These are phyloP conservation scores for Chrysotoxum bicinctum DNA, from an alignment of 2,888 invertebrate genomes.

Conservation along the genomic window DNA sequence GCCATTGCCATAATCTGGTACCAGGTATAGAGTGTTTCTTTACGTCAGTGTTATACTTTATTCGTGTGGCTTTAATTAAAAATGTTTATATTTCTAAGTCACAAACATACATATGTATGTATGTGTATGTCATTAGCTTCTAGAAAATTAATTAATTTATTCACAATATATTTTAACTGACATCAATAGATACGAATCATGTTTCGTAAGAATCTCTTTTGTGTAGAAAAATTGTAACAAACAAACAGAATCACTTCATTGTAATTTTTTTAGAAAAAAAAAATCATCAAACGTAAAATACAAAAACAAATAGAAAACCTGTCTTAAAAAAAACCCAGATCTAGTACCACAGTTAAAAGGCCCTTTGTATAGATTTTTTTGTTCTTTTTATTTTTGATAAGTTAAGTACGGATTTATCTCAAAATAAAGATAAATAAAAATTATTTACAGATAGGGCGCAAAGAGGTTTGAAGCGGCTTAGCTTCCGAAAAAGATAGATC, in stretches of 20 bases:
- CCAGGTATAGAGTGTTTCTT: slow-evolving; percentile 35
- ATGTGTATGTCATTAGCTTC: slow-evolving; percentile 41
- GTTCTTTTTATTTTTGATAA: neutral
- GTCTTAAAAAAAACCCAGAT: neutral
- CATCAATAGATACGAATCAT: slow-evolving; percentile 45
- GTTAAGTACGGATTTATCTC: slow-evolving; percentile 13
- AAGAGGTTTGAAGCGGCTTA: slow-evolving; percentile 51
- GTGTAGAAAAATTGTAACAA: slow-evolving; percentile 21
- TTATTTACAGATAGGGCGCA: neutral
- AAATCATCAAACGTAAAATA: neutral
- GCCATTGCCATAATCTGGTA: slow-evolving; percentile 66
- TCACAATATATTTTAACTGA: slow-evolving; percentile 38
- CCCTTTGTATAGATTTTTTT: slow-evolving; percentile 40
- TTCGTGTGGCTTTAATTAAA: slow-evolving; percentile 53
- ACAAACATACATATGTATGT: neutral
- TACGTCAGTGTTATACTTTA: slow-evolving; percentile 37
- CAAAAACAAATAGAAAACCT: neutral
- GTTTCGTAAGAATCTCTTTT: slow-evolving; percentile 15
- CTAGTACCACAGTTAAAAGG: slow-evolving; percentile 29
- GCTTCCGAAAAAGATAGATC: slow-evolving; percentile 56
- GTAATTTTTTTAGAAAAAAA: neutral
- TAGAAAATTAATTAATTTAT: slow-evolving; percentile 52
- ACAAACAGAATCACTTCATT: neutral
- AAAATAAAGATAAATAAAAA: slow-evolving; percentile 19
- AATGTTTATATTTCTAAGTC: neutral